These are phyloP conservation scores for Euproctis similis DNA, from an alignment of 2,888 invertebrate genomes.

Conservation along the genomic window DNA sequence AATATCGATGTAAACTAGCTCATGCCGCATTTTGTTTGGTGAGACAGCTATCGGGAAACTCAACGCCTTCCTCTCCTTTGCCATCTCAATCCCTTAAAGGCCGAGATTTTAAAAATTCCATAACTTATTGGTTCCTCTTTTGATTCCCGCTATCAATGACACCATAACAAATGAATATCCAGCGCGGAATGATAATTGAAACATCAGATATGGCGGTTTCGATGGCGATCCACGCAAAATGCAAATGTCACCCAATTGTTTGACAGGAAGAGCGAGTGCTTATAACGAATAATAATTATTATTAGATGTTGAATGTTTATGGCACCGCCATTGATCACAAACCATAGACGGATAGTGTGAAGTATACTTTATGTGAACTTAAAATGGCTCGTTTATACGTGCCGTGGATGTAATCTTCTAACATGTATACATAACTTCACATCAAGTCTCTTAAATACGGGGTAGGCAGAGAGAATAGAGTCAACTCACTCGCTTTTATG, in stretches of 20 bases:
- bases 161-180: conserved; percentile 28
- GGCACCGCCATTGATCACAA: conserved; percentile 8
- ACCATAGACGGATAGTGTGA: conserved; percentile 2
- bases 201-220: conserved; percentile 56
- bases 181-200: conserved; percentile 64
- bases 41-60: no score
- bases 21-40: no score
- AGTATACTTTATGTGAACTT: conserved; percentile 2
- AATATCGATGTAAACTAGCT: no score
- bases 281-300: conserved; percentile 25
- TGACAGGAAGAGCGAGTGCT: conserved; percentile 21
- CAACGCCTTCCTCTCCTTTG: no score
- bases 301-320: conserved; percentile 2
- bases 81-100: no score
- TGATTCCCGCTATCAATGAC: conserved; percentile 13
- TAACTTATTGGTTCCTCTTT: no score
- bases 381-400: conserved; percentile 2
- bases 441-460: no score
- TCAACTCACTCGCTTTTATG: no score
- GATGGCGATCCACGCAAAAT: conserved; percentile 44
- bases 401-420: conserved; percentile 3
- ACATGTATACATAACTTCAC: no score
- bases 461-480: no score
- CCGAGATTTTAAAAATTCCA: no score
- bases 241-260: conserved; percentile 41